A percentile compares a stretch with the other conserved stretches of the same genome.
These are phyloP conservation scores for Lycodopsis pacificus DNA, from an alignment of 2,797 vertebrate species.

Conservation along the genomic window DNA sequence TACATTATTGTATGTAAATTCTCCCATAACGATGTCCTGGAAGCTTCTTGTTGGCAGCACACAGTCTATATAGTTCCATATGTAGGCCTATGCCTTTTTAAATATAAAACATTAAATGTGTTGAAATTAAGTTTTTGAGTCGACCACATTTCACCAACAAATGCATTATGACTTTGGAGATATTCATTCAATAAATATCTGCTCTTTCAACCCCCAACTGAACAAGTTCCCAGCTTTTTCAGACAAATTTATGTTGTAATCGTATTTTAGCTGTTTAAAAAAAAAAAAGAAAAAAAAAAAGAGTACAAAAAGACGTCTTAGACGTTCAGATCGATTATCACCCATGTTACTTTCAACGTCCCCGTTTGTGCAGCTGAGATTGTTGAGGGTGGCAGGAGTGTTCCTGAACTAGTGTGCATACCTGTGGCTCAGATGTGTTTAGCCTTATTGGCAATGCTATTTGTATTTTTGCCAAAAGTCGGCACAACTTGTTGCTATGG, in stretches of 20 bases:
- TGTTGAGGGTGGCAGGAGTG: slow-evolving; percentile 19
- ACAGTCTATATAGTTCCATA: neutral
- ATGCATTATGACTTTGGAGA: neutral
- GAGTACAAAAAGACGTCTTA: neutral
- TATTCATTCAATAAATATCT: neutral
- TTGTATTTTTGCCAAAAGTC: slow-evolving; percentile 20
- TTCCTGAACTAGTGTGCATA: slow-evolving; percentile 26
- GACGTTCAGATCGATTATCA: neutral
- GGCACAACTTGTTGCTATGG: slow-evolving; percentile 72
- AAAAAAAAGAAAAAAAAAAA: no score
- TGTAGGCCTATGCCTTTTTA: neutral
- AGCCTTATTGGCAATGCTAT: neutral
- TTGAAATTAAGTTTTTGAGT: neutral
- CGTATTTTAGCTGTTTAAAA: no score
- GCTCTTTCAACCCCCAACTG: no score
- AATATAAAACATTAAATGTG: neutral
- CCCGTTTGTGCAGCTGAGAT: neutral
- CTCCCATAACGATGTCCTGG: neutral
- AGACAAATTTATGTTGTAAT: neutral
- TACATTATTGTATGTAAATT: neutral
- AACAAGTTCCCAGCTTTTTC: no score
- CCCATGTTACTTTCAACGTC: neutral
- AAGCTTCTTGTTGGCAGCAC: neutral
- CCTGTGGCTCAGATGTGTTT: slow-evolving; percentile 27
- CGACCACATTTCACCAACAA: neutral